Base-by-base conservation (phyloP, 1,140 invertebrate species). In the Uloborus diversus region DNA sequence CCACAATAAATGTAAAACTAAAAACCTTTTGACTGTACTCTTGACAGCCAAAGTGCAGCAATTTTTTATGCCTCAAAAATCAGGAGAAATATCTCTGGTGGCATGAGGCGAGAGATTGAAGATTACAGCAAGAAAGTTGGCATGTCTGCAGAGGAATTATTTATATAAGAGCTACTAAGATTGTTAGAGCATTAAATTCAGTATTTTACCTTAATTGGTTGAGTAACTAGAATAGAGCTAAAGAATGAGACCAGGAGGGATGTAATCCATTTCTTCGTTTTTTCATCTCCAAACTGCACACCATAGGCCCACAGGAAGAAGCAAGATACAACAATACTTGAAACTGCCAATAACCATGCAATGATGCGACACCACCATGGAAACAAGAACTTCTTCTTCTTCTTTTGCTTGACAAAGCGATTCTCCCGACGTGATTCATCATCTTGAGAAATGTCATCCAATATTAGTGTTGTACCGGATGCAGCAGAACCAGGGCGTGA, bases 281-380 rank as follows among this genome's bases (percentile, higher is more conserved):
- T 90, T 23, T 88, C 86, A 70, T 90, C 89, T 35, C 88, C 87
- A 84, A 90, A 90, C 79, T 84, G 85, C 59, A 90, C 88, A 23
- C 89, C 90, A 81, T 89, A 89, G 37, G 88, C 87, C 82, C 88
- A 89, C 7, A 90, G 86, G 83, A 90, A 89, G 75, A 88, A 87
- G 0, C 87, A 84, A 0, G 88, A 87, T 0, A 86, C 85, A 20
- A 85, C 69, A 25, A 89, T 88, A 0, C 86, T 84, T 5, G 86
- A 20, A 64, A 87, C 83, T 7, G 88, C 84, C 13, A 90, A 53
- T 9, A 88, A 80, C 89, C 89, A 90, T 13, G 86, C 89, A 42
- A 90, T 83, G 70, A 87, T 86, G 14, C 84, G 81, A 82, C 86
- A 89, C 84, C 86, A 89, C 88, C 88, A 89, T 1, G 89, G 89